Evolutionary conservation across 2,888 invertebrate species (phyloP), one percentile per base, ranked within the genome.

Genomic region (Lobophora halterata): DNA sequence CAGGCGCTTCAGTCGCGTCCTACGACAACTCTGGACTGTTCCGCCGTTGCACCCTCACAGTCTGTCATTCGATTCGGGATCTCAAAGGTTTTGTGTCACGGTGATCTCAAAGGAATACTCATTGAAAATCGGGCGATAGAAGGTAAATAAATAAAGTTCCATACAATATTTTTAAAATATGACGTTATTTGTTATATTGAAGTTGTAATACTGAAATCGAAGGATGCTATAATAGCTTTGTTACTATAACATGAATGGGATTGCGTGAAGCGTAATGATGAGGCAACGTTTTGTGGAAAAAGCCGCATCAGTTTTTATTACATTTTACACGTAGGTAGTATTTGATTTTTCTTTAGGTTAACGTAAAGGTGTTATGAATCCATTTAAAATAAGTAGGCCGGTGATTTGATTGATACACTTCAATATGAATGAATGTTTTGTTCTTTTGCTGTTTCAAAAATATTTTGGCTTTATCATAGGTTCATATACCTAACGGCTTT

Each of bases 1-100:
- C 78, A 71, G 65, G 60, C 67, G 67, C 58, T 59, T 78, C 80
- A 86, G 86, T 86, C 78, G 73, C 68, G 65, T 64, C 58, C 79
- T 78, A 77, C 83, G 76, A 65, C 56, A 56, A 57, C 65, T 57
- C 63, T 57, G 59, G 67, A 74, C 70, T 65, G 79, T 81, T 83
- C 83, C 82, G 78, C 52, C 74, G 79, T 85, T 81, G 78, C 74
- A 52, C 52, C 20, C 58, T 30, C 8, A 25, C 16, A 16, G 58
- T 60, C 56, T 55, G 55, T 57, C 54, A 59, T 42, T 57, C 59
- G n/a, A n/a, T 60, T 29, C n/a, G n/a, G n/a, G n/a, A n/a, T 32
- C 32, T 23, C 19, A 57, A 58, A 65, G 58, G 65, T 65, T 71
- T 71, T 60, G 65, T 72, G 66, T 53, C 60, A 61, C 65, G 64